Conservation (phyloP, 2,888 invertebrate species). For the Lordiphosa fenestrarum region DNA sequence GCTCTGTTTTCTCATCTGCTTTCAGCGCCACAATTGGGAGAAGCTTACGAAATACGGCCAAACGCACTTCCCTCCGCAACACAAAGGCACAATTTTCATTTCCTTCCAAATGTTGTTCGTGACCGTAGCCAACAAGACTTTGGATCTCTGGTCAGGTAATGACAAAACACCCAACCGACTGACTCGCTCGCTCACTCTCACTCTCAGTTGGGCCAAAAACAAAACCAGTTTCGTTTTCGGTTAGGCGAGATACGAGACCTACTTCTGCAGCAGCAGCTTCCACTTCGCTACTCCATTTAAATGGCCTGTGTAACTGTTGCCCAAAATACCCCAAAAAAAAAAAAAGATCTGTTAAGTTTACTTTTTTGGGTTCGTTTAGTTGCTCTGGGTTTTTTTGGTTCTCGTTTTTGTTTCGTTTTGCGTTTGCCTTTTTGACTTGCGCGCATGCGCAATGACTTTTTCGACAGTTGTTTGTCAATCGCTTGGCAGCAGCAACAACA, state of each 20-base stretch:
- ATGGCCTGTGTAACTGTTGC: constrained; percentile 56
- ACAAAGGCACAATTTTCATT: constrained; percentile 48
- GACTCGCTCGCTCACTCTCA: constrained; percentile 47
- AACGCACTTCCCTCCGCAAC: constrained; percentile 8
- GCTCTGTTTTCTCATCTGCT: constrained; percentile 19
- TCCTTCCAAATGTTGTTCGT: constrained; percentile 53
- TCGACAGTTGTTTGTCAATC: constrained; percentile 70
- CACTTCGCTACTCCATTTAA: constrained; percentile 61
- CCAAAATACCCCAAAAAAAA: constrained; percentile 18
- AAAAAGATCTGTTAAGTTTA: constrained; percentile 30
- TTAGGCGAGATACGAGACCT: constrained; percentile 40
- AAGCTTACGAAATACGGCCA: constrained; percentile 40
- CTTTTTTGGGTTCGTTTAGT: constrained; percentile 29
- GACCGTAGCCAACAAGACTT: constrained; percentile 54
- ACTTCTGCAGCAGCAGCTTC: constrained; percentile 51
- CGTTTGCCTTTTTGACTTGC: constrained; percentile 56
- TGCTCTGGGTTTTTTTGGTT: constrained; percentile 14
- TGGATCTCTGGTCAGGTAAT: constrained; percentile 46
- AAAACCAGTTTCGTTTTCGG: constrained; percentile 54
- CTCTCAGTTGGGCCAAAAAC: constrained; percentile 40
- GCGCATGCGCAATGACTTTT: constrained; percentile 70
- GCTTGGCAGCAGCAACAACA: constrained; percentile 31
- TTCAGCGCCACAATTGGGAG: constrained; percentile 7
- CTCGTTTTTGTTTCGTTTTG: constrained; percentile 35
- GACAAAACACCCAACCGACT: constrained; percentile 41